A percentile compares a stretch with the other conserved stretches of the same genome.
Conservation (phyloP, 1,140 invertebrate genomes). For the Notospermus geniculatus region DNA sequence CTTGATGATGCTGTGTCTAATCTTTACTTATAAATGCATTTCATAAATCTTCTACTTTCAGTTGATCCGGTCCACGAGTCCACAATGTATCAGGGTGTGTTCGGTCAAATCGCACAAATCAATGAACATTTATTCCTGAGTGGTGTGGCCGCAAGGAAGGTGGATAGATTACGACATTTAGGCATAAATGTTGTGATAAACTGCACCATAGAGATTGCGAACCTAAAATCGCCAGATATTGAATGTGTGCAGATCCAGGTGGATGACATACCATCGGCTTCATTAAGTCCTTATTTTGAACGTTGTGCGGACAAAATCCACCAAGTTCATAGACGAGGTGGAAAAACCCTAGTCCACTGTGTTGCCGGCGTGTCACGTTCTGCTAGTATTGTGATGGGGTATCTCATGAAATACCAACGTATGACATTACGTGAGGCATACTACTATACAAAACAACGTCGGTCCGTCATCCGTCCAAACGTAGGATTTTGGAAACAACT, state of each 20-base stretch:
- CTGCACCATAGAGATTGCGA: constrained; percentile 78
- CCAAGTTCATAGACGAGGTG: constrained; percentile 54
- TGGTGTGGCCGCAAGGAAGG: constrained; percentile 61
- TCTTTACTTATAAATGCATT: too few relatives aligned
- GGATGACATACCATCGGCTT: constrained; percentile 68
- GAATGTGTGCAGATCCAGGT: constrained; percentile 65
- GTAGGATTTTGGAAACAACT: constrained; percentile 87
- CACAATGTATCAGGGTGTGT: constrained; percentile 21
- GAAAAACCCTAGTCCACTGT: constrained; percentile 82
- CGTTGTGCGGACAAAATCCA: constrained; percentile 54
- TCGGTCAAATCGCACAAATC: constrained; percentile 54
- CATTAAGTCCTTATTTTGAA: constrained; percentile 73
- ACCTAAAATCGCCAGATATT: constrained; percentile 53
- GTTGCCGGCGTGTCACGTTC: constrained; percentile 86
- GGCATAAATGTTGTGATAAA: constrained; percentile 74
- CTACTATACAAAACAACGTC: constrained; percentile 65
- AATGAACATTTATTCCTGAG: constrained; percentile 64
- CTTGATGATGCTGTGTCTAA: too few relatives aligned
- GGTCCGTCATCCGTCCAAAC: constrained; percentile 83
- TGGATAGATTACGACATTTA: constrained; percentile 55
- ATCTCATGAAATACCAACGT: constrained; percentile 79
- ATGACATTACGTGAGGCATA: constrained; percentile 79
- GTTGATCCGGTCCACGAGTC: too few relatives aligned
- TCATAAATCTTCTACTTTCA: too few relatives aligned
- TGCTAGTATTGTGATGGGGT: constrained; percentile 80